phyloP scores from a whole-genome alignment of 2,113 vertebrate species.

The Saccopteryx leptura region DNA sequence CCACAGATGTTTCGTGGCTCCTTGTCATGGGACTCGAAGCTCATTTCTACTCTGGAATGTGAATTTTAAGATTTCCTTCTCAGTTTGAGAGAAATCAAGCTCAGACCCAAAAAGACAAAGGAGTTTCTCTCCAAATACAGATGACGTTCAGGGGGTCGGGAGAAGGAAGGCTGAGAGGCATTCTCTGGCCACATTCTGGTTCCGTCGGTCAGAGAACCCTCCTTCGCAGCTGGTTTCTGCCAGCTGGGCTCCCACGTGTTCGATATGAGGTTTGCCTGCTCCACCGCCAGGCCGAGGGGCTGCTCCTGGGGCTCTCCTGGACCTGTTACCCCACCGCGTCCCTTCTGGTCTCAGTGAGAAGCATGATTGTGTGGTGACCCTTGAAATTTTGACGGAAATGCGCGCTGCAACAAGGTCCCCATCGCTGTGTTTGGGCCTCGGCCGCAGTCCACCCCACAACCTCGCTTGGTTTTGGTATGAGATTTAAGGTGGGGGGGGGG shows the following conservation, averaged over 20 bases:
- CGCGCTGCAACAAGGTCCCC: fast-evolving
- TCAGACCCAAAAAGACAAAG: neutral
- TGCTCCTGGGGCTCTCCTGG: conserved; percentile 65
- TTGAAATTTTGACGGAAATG: conserved; percentile 67
- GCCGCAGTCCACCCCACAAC: neutral
- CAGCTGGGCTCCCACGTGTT: neutral
- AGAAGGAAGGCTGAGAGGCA: fast-evolving
- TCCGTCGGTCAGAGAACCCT: neutral
- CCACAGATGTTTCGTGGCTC: fast-evolving
- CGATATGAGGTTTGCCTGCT: neutral
- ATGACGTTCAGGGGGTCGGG: neutral
- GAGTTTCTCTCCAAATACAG: neutral
- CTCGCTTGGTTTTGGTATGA: fast-evolving
- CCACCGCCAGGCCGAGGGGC: neutral
- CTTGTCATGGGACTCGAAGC: fast-evolving
- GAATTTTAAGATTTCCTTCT: neutral
- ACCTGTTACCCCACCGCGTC: neutral
- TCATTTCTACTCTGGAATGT: neutral
- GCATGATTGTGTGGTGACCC: conserved; percentile 62
- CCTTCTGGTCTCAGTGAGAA: conserved; percentile 67
- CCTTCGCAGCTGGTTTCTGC: neutral
- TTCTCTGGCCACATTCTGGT: fast-evolving
- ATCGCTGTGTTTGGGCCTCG: neutral
- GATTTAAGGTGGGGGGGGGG: neutral
- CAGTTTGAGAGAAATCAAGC: neutral